These are phyloP conservation scores for Triplophysa bombifrons DNA, from an alignment of 2,797 vertebrate genomes.

Conservation along the genomic window DNA sequence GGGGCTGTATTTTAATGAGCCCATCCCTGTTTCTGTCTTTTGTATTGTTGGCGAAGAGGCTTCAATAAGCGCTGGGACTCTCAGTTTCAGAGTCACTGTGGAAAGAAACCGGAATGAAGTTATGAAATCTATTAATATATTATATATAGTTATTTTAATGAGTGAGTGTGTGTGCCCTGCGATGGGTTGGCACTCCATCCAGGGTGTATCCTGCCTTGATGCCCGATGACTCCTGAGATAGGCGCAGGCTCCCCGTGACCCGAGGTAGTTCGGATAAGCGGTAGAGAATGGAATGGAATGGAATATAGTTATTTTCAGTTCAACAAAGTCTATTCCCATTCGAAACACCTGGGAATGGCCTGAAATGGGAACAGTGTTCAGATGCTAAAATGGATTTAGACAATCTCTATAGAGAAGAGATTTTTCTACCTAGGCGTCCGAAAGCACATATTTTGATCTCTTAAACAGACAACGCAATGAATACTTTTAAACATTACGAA, in stretches of 20 bases:
- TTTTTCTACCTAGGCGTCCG: not conserved
- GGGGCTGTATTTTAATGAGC: not conserved
- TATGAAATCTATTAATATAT: constrained; percentile 11
- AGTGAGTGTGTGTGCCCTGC: too few relatives aligned
- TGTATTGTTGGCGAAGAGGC: not conserved
- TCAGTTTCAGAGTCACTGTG: constrained; percentile 1
- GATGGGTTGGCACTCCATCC: too few relatives aligned
- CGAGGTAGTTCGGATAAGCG: too few relatives aligned
- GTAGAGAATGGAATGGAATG: too few relatives aligned
- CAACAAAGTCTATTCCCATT: not conserved
- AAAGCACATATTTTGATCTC: constrained; percentile 2
- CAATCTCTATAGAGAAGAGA: not conserved
- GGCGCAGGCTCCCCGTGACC: too few relatives aligned
- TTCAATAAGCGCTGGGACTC: not conserved
- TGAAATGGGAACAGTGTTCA: constrained; percentile 34
- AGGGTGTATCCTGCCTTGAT: too few relatives aligned
- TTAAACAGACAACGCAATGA: not conserved
- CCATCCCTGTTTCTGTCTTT: not conserved
- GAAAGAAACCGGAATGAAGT: constrained; percentile 2
- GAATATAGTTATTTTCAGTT: constrained; percentile 9
- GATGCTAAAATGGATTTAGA: not conserved
- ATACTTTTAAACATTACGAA: constrained; percentile 20
- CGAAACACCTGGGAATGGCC: constrained; percentile 7
- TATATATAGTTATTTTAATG: constrained; percentile 23
- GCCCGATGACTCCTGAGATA: too few relatives aligned